Evolutionary conservation across 2,797 vertebrate species (phyloP).

Genomic region (Falco rusticolus): DNA sequence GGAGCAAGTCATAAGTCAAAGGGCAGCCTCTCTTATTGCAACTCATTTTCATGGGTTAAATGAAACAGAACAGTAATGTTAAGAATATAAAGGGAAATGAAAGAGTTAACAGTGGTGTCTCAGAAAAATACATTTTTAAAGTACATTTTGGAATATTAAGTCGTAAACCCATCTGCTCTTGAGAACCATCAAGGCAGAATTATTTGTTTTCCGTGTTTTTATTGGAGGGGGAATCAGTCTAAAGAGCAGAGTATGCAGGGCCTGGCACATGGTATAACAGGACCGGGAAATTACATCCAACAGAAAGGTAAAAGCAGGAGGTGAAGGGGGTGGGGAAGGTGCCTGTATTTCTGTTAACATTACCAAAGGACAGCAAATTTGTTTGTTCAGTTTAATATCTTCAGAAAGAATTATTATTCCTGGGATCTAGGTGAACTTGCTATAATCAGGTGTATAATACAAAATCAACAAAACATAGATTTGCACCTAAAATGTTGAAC

Average conservation of each 20-base stretch:
- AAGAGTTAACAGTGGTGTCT: neutral
- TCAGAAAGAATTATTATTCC: neutral
- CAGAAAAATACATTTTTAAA: neutral
- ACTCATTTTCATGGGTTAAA: neutral
- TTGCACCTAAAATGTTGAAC: neutral
- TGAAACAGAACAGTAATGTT: neutral
- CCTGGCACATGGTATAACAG: neutral
- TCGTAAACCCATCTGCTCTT: neutral
- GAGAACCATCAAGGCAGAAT: neutral
- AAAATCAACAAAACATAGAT: neutral
- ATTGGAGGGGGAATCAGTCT: neutral
- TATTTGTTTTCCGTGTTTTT: neutral
- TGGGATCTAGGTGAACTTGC: neutral
- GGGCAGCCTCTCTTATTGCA: neutral
- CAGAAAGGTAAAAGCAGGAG: neutral
- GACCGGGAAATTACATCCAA: neutral
- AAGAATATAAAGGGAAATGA: neutral
- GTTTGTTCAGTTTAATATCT: neutral
- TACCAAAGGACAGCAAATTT: neutral
- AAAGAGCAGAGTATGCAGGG: neutral
- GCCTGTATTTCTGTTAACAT: neutral
- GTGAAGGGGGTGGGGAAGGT: neutral
- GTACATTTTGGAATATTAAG: neutral
- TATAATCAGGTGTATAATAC: neutral
- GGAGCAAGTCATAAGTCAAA: neutral